Conservation (phyloP, 2,113 vertebrate species). For the Panthera tigris region DNA sequence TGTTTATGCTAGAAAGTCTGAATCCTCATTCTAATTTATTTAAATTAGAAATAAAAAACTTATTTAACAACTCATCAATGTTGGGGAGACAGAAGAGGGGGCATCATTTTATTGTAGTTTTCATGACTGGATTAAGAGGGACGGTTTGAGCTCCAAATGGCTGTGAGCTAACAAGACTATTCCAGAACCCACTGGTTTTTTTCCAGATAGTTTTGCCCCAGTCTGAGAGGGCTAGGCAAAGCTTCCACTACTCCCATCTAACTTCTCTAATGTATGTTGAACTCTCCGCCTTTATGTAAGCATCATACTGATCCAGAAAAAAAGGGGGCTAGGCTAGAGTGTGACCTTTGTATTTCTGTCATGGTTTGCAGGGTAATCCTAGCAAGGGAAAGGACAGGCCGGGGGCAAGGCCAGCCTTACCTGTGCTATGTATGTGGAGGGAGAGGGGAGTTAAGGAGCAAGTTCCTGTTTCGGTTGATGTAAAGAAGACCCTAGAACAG, state of each 20-base stretch:
- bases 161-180: neutral
- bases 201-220: neutral
- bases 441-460: neutral
- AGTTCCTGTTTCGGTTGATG: neutral
- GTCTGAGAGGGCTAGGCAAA: neutral
- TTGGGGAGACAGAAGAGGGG: neutral
- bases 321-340: neutral
- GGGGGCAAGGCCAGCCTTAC: neutral
- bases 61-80: slow-evolving; percentile 48
- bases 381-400: neutral
- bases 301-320: neutral
- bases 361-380: neutral
- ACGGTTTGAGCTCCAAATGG: neutral
- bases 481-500: neutral
- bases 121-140: neutral
- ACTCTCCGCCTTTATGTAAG: neutral
- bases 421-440: neutral
- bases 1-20: slow-evolving; percentile 47
- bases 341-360: slow-evolving; percentile 5
- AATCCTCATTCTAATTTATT: slow-evolving; percentile 64
- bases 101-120: neutral
- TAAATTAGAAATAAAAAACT: slow-evolving; percentile 56
- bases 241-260: neutral
- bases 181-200: neutral
- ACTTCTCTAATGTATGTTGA: neutral